Percentiles rank a stretch among this genome's conserved stretches.
Conservation (phyloP, 1,140 invertebrate species). For the Atopsyche davidsoni region DNA sequence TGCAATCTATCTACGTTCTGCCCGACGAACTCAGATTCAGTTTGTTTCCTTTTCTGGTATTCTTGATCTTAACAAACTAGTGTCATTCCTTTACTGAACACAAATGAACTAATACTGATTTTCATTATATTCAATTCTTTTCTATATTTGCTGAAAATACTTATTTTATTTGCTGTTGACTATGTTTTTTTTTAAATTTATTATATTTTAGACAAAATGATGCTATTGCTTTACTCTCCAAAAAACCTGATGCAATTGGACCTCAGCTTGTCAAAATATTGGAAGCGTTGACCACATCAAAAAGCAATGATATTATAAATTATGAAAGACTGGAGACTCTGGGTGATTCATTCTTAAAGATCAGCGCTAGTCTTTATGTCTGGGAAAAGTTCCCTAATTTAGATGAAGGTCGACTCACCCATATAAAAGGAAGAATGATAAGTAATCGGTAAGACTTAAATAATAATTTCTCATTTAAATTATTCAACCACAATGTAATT, state of each 20-base stretch:
- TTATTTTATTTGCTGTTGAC: slow-evolving; percentile 1
- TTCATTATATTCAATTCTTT: no score
- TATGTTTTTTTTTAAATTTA: slow-evolving; percentile 1
- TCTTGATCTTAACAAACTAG: no score
- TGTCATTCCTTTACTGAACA: no score
- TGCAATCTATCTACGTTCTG: no score
- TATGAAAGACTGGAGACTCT: slow-evolving; percentile 79
- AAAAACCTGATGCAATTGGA: slow-evolving; percentile 20
- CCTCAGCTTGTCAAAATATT: slow-evolving; percentile 44
- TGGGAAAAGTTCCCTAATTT: slow-evolving; percentile 61
- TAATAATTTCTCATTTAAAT: no score
- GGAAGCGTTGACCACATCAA: slow-evolving; percentile 64
- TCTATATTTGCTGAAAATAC: background rate
- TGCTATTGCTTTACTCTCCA: slow-evolving; percentile 11
- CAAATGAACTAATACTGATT: no score
- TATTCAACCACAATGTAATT: no score
- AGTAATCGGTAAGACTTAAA: slow-evolving; percentile 77
- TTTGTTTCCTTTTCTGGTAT: no score
- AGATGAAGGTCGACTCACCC: slow-evolving; percentile 72
- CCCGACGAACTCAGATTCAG: no score
- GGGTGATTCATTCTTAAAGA: slow-evolving; percentile 87
- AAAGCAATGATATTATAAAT: slow-evolving; percentile 71
- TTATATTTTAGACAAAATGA: slow-evolving; percentile 35
- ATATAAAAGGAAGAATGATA: slow-evolving; percentile 67
- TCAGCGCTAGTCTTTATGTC: slow-evolving; percentile 65